Base-by-base conservation (phyloP, 2,888 invertebrate genomes). In the Busseola fusca region DNA sequence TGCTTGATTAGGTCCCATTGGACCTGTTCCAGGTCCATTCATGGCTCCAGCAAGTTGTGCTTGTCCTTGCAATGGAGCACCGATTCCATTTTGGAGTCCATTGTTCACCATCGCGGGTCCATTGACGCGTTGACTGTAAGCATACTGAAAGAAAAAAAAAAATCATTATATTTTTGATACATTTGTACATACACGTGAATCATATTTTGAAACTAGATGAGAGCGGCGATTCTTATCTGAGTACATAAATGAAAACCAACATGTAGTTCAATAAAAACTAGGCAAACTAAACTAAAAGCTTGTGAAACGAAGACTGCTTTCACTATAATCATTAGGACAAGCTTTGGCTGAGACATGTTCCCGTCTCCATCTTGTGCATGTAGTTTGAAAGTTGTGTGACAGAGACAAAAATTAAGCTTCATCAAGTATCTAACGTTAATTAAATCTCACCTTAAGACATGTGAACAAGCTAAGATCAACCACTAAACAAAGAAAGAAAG, bases 101-200 rank as follows among this genome's bases (percentile, higher is more conserved):
- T 70, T 82, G 7, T 64, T 82, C 0, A 56, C 42, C 2, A 60
- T 48, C n/a, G 69, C 1, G 0, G 76, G 40, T 45, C 62, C 37
- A 1, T 59, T 64, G 6, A 62, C 42, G 3, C 66, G 57, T 64
- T 82, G 82, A 30, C 64, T 52, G 25, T 63, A 21, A 6, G 64
- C 72, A 67, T 58, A 68, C 84, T 84, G 74, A 3, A 77, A 84
- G 10, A 25, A 54, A n/a, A 9, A 34, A 34, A 34, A 34, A 34
- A 34, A 4, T 3, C 5, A 34, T 34, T 4, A 34, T 4, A 5
- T 34, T 34, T 34, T 34, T 34, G 34, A 34, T 34, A 34, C 3
- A 34, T 5, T 5, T 34, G 34, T 3, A 3, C 5, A 34, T 16
- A 42, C 42, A 42, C 42, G 1, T 40, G 4, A 45, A 45, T 21